A percentile compares a stretch with the other conserved stretches of the same genome.
Evolutionary conservation across 1,140 invertebrate species (phyloP).

Genomic region (Drosophila sturtevanti): DNA sequence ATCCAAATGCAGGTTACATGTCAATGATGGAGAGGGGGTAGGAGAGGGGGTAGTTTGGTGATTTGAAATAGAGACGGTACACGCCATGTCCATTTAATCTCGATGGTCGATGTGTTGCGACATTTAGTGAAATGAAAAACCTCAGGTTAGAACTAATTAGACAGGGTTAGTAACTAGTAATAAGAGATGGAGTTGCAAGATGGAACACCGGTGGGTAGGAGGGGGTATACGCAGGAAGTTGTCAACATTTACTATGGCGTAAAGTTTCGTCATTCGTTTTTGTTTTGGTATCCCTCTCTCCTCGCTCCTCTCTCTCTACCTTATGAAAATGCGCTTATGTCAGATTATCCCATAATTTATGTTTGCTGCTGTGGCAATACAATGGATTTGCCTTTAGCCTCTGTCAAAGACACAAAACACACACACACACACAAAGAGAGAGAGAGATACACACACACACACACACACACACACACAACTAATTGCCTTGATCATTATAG

Average conservation of each 20-base stretch:
- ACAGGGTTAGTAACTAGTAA: neutral
- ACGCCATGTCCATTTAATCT: conserved; percentile 8
- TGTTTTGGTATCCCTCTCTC: conserved; percentile 17
- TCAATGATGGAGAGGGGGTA: too few species aligned
- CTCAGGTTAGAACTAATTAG: conserved; percentile 40
- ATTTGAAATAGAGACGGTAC: neutral
- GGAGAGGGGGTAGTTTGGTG: too few species aligned
- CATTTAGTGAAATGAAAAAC: conserved; percentile 36
- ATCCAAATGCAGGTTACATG: conserved; percentile 37
- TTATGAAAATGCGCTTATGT: conserved; percentile 80
- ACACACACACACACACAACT: conserved; percentile 36
- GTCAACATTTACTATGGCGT: conserved; percentile 38
- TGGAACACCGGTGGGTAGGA: neutral
- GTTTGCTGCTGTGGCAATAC: conserved; percentile 58
- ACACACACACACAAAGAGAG: conserved; percentile 9
- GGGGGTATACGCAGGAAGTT: conserved; percentile 49
- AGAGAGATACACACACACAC: conserved; percentile 1
- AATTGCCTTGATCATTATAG: conserved; percentile 75
- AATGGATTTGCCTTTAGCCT: conserved; percentile 54
- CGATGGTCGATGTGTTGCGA: conserved; percentile 26
- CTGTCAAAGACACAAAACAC: conserved; percentile 7
- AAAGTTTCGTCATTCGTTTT: conserved; percentile 20
- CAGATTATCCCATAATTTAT: conserved; percentile 80
- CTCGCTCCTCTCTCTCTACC: conserved; percentile 45
- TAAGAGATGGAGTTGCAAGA: neutral